Percentiles rank a stretch among this genome's conserved stretches.
Conservation (phyloP, 2,888 invertebrate species). For the Drosophila ustulata region DNA sequence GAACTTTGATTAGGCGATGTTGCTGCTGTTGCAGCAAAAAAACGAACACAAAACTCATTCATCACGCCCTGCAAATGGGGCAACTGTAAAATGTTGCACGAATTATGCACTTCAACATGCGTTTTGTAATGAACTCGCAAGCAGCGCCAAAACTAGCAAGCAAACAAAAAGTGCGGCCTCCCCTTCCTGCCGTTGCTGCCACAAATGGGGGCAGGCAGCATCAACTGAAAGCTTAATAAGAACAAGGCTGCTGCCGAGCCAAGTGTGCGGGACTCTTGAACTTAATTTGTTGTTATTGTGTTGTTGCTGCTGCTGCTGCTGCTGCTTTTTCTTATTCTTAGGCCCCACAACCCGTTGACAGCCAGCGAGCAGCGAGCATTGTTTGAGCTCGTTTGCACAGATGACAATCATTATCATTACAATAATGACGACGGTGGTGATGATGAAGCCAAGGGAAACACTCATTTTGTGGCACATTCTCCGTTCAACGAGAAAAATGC, state of each 20-base stretch:
- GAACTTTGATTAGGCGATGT: constrained; percentile 59
- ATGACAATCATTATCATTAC: constrained; percentile 13
- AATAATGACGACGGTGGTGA: not conserved
- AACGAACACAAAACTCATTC: constrained; percentile 49
- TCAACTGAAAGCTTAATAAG: constrained; percentile 53
- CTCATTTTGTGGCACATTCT: constrained; percentile 45
- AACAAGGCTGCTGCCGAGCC: constrained; percentile 22
- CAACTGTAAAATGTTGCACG: constrained; percentile 48
- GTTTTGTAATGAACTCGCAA: constrained; percentile 50
- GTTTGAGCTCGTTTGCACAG: constrained; percentile 16
- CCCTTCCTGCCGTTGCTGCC: not conserved
- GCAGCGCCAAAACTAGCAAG: not conserved
- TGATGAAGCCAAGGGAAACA: constrained; percentile 37
- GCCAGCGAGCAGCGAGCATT: not conserved
- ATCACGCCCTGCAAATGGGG: constrained; percentile 39
- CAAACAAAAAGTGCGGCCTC: constrained; percentile 12
- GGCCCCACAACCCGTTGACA: constrained; percentile 33
- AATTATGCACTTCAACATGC: constrained; percentile 63
- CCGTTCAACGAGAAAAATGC: constrained; percentile 54
- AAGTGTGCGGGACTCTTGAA: constrained; percentile 30
- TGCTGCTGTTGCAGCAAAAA: not conserved
- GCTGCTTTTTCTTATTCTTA: constrained; percentile 5
- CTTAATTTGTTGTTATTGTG: constrained; percentile 47
- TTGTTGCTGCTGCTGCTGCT: constrained; percentile 1
- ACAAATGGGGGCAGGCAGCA: constrained; percentile 22